A percentile compares a stretch with the other conserved stretches of the same genome.
phyloP scores from a whole-genome alignment of 1,140 invertebrate genomes.

The Neodiprion virginianus region DNA sequence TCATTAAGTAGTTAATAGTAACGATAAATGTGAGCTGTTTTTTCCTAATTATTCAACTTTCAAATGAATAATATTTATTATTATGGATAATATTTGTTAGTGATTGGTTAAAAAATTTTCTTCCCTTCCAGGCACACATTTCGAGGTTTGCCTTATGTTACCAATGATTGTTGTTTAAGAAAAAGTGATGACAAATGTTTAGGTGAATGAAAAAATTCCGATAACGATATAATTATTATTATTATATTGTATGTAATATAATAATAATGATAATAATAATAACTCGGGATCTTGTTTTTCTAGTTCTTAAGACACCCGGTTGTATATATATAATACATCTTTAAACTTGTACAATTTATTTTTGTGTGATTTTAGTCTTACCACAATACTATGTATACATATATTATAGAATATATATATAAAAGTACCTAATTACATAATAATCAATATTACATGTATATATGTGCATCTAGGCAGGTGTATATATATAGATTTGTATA shows the following conservation, averaged over 20 bases:
- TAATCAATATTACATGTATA: background rate
- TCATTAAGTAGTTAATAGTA: background rate
- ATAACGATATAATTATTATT: background rate
- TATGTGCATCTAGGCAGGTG: background rate
- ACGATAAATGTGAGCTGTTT: background rate
- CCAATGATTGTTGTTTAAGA: too few relatives aligned
- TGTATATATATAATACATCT: background rate
- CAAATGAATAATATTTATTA: too few relatives aligned
- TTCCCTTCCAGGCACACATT: too few relatives aligned
- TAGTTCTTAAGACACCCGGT: background rate
- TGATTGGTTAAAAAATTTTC: too few relatives aligned
- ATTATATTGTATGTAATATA: background rate
- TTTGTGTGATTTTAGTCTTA: slow-evolving; percentile 3
- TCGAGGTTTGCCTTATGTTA: too few relatives aligned
- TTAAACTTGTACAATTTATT: slow-evolving; percentile 4
- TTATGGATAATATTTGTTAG: too few relatives aligned
- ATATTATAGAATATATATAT: background rate
- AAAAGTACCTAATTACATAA: background rate
- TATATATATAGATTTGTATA: too few relatives aligned
- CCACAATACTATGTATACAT: background rate
- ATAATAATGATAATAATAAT: too few relatives aligned
- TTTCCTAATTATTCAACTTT: too few relatives aligned
- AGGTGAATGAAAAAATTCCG: background rate
- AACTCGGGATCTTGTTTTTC: background rate
- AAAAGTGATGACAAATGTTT: too few relatives aligned